Evolutionary conservation across 2,113 vertebrate genomes (phyloP), one percentile per base, ranked within the genome.

Genomic region (Puma concolor): DNA sequence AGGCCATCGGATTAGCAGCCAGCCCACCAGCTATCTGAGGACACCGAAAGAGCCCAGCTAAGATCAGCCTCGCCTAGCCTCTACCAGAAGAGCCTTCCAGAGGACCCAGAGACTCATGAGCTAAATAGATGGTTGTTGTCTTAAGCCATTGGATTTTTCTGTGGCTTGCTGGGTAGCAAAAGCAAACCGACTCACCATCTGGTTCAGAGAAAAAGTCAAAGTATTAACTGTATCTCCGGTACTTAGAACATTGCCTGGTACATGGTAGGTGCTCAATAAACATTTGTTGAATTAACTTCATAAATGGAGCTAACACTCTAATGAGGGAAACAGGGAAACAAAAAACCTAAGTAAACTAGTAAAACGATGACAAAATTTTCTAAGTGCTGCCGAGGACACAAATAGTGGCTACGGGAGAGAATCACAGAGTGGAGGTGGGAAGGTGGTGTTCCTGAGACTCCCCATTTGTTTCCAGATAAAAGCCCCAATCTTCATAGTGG

Each of bases 121-220:
- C 76, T 33, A 33, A 71, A 41, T 60, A 93, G 41, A 36, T 33
- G 25, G 15, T 80, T 41, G 15, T 80, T 41, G n/a, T 92, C 82
- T 89, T 23, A 90, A 87, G 27, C 31, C 64, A 41, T 63, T 19
- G 31, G 41, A 17, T 29, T 13, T 81, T 92, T 57, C 74, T 54
- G 76, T 69, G 48, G 38, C 50, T 67, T 88, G 7, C 44, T 88
- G 50, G 14, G 71, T 33, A 85, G 71, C 16, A 93, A 63, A 88
- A 44, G 50, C 69, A 57, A 88, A 88, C 3, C 27, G 54, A 90
- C 80, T 88, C 25, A 63, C 23, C 48, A 12, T 84, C 67, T 84
- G 17, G 15, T 94, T 83, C 71, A 93, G 76, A 91, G 88, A 85
- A 92, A 69, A 54, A 83, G 66, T 38, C 64, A 69, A 74, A 72